phyloP scores from a whole-genome alignment of 1,140 invertebrate genomes.

The Formica exsecta region DNA sequence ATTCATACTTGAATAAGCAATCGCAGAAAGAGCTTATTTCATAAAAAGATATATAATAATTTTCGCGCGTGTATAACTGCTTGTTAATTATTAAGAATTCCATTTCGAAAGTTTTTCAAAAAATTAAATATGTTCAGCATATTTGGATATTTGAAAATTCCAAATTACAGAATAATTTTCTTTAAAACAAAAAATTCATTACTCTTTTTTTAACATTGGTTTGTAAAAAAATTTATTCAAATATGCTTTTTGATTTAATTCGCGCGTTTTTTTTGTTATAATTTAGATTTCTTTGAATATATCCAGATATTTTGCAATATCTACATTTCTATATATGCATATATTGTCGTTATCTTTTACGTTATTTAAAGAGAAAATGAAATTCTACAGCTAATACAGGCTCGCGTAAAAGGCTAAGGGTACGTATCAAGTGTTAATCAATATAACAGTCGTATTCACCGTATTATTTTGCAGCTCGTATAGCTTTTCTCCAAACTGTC shows the following conservation, averaged over 20 bases:
- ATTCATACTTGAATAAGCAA: neutral
- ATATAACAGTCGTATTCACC: constrained; percentile 56
- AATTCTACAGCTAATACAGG: neutral
- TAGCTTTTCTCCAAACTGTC: constrained; percentile 74
- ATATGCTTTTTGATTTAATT: neutral
- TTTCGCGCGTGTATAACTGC: too few relatives aligned
- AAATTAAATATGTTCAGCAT: too few relatives aligned
- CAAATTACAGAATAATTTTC: constrained; percentile 3
- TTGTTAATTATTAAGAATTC: neutral
- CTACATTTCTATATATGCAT: constrained; percentile 1
- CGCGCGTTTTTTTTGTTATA: neutral
- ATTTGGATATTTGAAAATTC: neutral
- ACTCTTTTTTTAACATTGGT: too few relatives aligned
- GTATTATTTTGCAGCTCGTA: constrained; percentile 74
- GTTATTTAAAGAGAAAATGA: constrained; percentile 4
- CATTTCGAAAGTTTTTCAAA: too few relatives aligned
- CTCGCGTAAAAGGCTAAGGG: neutral
- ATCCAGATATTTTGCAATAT: neutral
- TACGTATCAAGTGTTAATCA: constrained; percentile 21
- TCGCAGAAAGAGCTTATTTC: neutral
- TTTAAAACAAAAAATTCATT: neutral
- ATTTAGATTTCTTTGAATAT: neutral
- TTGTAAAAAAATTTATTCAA: neutral
- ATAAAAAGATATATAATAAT: neutral
- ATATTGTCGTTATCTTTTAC: neutral